Evolutionary conservation across 1,140 invertebrate species (phyloP).

Genomic region (Vanessa atalanta): DNA sequence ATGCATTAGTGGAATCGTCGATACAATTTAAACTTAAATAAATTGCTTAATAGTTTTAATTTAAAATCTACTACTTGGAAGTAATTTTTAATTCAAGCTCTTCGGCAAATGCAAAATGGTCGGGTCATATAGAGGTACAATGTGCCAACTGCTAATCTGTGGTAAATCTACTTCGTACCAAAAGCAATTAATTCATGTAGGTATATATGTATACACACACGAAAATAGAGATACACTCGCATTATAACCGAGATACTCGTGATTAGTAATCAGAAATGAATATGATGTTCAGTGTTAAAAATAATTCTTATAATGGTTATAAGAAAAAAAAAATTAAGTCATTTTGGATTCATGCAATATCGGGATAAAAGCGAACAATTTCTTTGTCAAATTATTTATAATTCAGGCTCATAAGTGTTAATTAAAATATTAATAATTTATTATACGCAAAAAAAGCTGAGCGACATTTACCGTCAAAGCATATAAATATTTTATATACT

Average conservation of each 20-base stretch:
- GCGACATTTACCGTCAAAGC: neutral
- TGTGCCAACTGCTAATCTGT: neutral
- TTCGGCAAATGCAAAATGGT: neutral
- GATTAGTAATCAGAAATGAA: slow-evolving; percentile 8
- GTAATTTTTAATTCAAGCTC: too few relatives aligned
- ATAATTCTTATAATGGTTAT: neutral
- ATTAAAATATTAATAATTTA: neutral
- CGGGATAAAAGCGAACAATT: neutral
- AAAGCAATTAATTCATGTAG: neutral
- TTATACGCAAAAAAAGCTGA: neutral
- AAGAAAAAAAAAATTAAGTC: neutral
- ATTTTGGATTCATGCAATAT: neutral
- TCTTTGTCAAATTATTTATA: neutral
- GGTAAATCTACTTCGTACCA: slow-evolving; percentile 1
- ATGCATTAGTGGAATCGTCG: slow-evolving; percentile 9
- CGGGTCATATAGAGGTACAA: neutral
- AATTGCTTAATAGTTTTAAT: neutral
- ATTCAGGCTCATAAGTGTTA: neutral
- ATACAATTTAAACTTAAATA: neutral
- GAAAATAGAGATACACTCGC: neutral
- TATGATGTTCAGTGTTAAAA: slow-evolving; percentile 27
- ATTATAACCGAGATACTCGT: neutral
- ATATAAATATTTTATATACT: neutral
- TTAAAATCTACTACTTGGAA: too few relatives aligned
- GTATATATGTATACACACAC: neutral